Percentiles rank a stretch among this genome's conserved stretches.
phyloP scores from a whole-genome alignment of 2,888 invertebrate genomes.

The Phragmatobia fuliginosa region DNA sequence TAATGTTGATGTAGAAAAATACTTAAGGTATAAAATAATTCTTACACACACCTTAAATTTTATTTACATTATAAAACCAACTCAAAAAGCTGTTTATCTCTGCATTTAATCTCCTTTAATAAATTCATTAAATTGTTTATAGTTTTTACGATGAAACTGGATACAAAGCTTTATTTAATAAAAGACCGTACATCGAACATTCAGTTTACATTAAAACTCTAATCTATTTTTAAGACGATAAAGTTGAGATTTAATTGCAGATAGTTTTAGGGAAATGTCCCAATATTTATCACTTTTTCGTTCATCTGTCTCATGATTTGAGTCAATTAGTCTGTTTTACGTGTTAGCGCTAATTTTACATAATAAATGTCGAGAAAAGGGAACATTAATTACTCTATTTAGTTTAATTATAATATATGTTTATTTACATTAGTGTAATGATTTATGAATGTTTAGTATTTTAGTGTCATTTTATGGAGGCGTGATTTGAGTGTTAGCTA shows the following conservation, averaged over 20 bases:
- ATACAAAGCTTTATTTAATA: conserved; percentile 13
- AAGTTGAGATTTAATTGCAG: conserved; percentile 19
- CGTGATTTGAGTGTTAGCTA: conserved; percentile 20
- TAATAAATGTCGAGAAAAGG: conserved; percentile 40
- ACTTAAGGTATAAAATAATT: not conserved
- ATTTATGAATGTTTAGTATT: conserved; percentile 43
- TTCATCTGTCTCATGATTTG: conserved; percentile 58
- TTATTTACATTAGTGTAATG: conserved; percentile 42
- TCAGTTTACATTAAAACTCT: not conserved
- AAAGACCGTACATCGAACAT: not conserved
- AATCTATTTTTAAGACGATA: not conserved
- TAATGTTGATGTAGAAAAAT: not conserved
- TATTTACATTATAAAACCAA: not conserved
- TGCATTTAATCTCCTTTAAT: conserved; percentile 2
- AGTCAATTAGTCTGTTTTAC: conserved; percentile 58
- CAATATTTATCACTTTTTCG: conserved; percentile 47
- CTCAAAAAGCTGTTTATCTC: not conserved
- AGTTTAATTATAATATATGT: conserved; percentile 44
- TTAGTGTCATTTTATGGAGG: conserved; percentile 33
- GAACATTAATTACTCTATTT: conserved; percentile 49
- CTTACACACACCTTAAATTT: not conserved
- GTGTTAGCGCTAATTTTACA: conserved; percentile 41
- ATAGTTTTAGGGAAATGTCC: conserved; percentile 33
- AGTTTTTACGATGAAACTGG: conserved; percentile 16
- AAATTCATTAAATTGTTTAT: conserved; percentile 12